Conservation (phyloP, 2,888 invertebrate genomes). For the Pyralis farinalis region DNA sequence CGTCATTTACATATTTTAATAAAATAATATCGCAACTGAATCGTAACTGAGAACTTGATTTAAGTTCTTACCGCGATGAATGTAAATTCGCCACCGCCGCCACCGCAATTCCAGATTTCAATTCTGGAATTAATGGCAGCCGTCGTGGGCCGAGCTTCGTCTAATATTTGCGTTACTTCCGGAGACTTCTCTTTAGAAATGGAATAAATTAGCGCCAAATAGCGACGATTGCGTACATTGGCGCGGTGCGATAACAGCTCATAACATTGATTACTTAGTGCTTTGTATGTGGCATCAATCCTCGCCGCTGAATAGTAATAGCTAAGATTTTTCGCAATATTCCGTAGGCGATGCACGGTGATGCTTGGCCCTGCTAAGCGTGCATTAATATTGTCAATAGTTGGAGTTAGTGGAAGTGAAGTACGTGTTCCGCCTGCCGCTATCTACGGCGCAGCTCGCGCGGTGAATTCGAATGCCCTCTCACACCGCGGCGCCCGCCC, state of each 20-base stretch:
- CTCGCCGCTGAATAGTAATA: not conserved
- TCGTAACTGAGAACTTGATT: slow-evolving; percentile 81
- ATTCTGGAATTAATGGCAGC: slow-evolving; percentile 79
- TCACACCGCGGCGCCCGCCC: slow-evolving; percentile 45
- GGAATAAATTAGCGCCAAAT: slow-evolving; percentile 73
- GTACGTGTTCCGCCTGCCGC: slow-evolving; percentile 80
- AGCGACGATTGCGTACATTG: slow-evolving; percentile 30
- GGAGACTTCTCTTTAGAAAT: slow-evolving; percentile 68
- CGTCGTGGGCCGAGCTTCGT: slow-evolving; percentile 70
- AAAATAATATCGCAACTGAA: slow-evolving; percentile 81
- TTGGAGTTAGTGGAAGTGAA: slow-evolving; percentile 80
- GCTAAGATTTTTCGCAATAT: slow-evolving; percentile 43
- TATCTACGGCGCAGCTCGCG: slow-evolving; percentile 76
- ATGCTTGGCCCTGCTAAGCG: slow-evolving; percentile 74
- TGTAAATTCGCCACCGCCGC: slow-evolving; percentile 75
- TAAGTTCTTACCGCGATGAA: slow-evolving; percentile 81
- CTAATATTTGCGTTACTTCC: slow-evolving; percentile 80
- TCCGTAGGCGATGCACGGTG: slow-evolving; percentile 60
- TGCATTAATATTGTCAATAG: slow-evolving; percentile 81
- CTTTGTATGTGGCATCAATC: not conserved
- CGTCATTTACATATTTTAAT: slow-evolving; percentile 80
- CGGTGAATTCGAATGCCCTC: slow-evolving; percentile 77
- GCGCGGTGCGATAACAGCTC: slow-evolving; percentile 21
- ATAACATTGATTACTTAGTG: slow-evolving; percentile 10
- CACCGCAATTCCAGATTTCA: slow-evolving; percentile 79